Percentiles rank a stretch among this genome's conserved stretches.
phyloP scores from a whole-genome alignment of 2,797 vertebrate species.

The Gobionotothen gibberifrons region DNA sequence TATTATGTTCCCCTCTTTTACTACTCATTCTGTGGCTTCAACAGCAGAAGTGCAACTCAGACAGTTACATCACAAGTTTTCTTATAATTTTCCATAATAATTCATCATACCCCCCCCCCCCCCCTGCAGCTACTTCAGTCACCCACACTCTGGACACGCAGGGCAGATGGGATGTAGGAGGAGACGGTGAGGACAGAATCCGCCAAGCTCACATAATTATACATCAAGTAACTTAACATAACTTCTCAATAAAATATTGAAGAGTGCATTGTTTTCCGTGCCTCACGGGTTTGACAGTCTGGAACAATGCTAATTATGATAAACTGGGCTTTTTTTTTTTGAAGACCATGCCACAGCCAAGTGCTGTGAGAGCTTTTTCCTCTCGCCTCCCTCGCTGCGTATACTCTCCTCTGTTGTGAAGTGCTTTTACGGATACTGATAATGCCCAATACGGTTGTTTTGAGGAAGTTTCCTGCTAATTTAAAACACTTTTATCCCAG shows the following conservation, averaged over 20 bases:
- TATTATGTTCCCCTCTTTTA: constrained; percentile 46
- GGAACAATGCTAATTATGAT: constrained; percentile 69
- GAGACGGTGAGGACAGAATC: constrained; percentile 74
- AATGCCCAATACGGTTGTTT: constrained; percentile 48
- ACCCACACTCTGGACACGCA: constrained; percentile 80
- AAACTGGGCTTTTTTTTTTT: constrained; percentile 51
- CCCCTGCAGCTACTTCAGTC: constrained; percentile 69
- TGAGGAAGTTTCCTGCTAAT: constrained; percentile 66
- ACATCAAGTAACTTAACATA: constrained; percentile 70
- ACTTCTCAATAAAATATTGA: constrained; percentile 59
- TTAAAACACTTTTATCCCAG: constrained; percentile 61
- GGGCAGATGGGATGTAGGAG: constrained; percentile 85
- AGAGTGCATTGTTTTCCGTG: constrained; percentile 56
- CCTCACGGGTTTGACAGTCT: constrained; percentile 54
- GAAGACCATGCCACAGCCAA: constrained; percentile 52
- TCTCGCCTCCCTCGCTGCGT: constrained; percentile 17
- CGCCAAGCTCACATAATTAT: constrained; percentile 71
- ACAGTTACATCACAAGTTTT: constrained; percentile 79
- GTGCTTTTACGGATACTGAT: constrained; percentile 52
- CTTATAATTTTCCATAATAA: constrained; percentile 73
- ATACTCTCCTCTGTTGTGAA: constrained; percentile 53
- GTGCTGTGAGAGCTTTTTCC: constrained; percentile 54
- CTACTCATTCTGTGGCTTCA: constrained; percentile 40
- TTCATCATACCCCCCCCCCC: constrained; percentile 53
- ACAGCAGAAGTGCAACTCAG: constrained; percentile 62